Percentiles rank a stretch among this genome's conserved stretches.
phyloP scores from a whole-genome alignment of 2,888 invertebrate species.

The Luperina testacea region DNA sequence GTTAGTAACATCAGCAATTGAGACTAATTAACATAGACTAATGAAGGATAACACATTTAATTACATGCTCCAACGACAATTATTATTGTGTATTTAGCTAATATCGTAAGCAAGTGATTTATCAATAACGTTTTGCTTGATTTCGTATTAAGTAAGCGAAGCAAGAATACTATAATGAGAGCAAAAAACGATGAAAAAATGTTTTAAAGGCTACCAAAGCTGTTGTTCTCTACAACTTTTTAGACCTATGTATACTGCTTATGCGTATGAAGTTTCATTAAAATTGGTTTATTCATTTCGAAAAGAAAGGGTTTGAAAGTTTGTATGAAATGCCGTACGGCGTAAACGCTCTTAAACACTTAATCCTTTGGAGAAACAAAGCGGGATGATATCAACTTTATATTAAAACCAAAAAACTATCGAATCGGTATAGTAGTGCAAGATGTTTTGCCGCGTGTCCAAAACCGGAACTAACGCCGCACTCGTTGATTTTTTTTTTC shows the following conservation, averaged over 20 bases:
- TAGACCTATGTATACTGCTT: too few species aligned
- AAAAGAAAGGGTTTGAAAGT: too few species aligned
- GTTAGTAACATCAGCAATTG: constrained; percentile 15
- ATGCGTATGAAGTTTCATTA: too few species aligned
- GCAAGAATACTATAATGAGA: neutral
- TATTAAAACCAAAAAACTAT: neutral
- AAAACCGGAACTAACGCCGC: neutral
- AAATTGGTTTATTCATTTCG: too few species aligned
- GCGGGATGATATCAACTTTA: neutral
- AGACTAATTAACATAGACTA: neutral
- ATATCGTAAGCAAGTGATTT: neutral
- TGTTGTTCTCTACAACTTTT: too few species aligned
- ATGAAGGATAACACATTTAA: constrained; percentile 1
- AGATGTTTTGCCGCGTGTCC: neutral
- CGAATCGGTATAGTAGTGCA: neutral
- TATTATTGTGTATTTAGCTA: neutral
- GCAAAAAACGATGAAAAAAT: neutral
- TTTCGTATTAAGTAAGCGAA: neutral
- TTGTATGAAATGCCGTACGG: too few species aligned
- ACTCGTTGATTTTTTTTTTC: neutral
- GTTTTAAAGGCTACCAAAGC: too few species aligned
- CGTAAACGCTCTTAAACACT: too few species aligned
- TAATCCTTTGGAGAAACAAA: too few species aligned
- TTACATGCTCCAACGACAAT: constrained; percentile 9
- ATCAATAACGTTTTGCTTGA: constrained; percentile 3